Conservation (phyloP, 2,888 invertebrate species). For the Pandemis corylana region DNA sequence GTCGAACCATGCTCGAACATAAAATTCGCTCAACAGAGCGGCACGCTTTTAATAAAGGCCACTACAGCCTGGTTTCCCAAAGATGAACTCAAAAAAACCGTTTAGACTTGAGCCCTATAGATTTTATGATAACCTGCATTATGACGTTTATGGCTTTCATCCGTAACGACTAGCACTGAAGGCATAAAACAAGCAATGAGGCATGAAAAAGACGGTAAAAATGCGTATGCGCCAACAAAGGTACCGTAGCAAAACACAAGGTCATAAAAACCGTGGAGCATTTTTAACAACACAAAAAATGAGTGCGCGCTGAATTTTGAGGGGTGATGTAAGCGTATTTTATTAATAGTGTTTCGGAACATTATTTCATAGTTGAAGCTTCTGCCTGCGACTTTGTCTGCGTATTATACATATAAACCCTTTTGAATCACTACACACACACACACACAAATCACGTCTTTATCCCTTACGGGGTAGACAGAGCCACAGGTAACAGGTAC, state of each 20-base stretch:
- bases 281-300: conserved; percentile 15
- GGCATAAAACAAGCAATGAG: conserved; percentile 23
- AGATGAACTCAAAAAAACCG: background rate
- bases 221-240: conserved; percentile 25
- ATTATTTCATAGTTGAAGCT: too few relatives aligned
- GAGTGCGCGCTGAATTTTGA: background rate
- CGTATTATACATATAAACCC: too few relatives aligned
- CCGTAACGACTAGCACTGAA: conserved; percentile 11
- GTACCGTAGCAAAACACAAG: conserved; percentile 20
- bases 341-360: background rate
- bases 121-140: conserved; percentile 14
- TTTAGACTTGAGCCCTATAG: background rate
- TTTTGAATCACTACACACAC: too few relatives aligned
- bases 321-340: too few relatives aligned
- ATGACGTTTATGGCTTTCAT: conserved; percentile 13
- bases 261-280: background rate
- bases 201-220: conserved; percentile 26
- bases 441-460: too few relatives aligned
- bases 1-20: background rate
- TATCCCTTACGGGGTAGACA: too few relatives aligned
- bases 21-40: background rate
- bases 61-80: background rate
- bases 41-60: conserved; percentile 14
- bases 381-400: too few relatives aligned
- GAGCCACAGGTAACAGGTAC: too few relatives aligned